phyloP scores from a whole-genome alignment of 2,113 vertebrate genomes.

The Melanocharis versteri region DNA sequence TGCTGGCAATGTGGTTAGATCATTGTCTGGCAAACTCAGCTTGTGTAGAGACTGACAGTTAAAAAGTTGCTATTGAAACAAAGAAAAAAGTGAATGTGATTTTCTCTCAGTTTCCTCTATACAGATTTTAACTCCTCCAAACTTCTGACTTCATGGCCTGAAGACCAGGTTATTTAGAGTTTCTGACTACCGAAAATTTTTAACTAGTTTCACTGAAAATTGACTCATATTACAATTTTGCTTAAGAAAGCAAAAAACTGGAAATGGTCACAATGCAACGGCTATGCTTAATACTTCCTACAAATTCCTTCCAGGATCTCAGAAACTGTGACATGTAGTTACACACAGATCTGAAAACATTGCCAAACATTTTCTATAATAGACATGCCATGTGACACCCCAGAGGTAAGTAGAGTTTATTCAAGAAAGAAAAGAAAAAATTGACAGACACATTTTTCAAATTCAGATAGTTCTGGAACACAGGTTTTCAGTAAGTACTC shows the following conservation, averaged over 20 bases:
- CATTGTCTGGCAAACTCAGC: slow-evolving; percentile 98
- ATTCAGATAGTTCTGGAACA: not conserved
- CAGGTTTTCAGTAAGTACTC: not conserved
- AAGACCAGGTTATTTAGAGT: not conserved
- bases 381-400: not conserved
- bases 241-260: not conserved
- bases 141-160: not conserved
- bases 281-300: not conserved
- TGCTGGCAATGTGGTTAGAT: slow-evolving; percentile 90
- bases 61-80: slow-evolving; percentile 92
- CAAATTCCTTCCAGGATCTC: not conserved
- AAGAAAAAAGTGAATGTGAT: slow-evolving; percentile 27
- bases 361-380: not conserved
- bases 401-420: not conserved
- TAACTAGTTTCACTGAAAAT: not conserved
- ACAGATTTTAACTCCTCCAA: not conserved
- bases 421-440: not conserved
- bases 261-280: not conserved
- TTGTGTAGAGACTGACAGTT: slow-evolving; percentile 96
- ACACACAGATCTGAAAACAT: not conserved
- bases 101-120: not conserved
- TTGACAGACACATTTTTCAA: not conserved
- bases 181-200: not conserved
- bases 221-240: not conserved
- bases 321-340: not conserved